Conservation (phyloP, 1,140 invertebrate genomes). For the Drosophila orosa region DNA sequence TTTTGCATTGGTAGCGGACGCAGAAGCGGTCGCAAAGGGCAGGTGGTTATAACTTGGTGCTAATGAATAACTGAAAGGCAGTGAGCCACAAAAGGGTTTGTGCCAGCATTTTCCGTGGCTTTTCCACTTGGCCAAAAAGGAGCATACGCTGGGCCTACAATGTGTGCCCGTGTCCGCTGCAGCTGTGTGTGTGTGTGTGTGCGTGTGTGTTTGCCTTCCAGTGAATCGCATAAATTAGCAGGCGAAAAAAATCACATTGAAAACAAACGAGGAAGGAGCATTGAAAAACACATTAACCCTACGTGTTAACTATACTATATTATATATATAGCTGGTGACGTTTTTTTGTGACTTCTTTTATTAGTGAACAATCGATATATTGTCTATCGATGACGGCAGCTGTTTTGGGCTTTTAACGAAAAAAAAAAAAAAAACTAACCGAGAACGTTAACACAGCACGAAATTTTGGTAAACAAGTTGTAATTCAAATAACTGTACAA, state of each 20-base stretch:
- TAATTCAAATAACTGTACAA: slow-evolving; percentile 2
- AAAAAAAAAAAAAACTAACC: slow-evolving; percentile 4
- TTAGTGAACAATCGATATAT: slow-evolving; percentile 36
- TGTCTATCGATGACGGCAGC: slow-evolving; percentile 72
- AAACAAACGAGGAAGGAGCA: slow-evolving; percentile 40
- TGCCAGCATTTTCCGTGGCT: slow-evolving; percentile 44
- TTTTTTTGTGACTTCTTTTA: slow-evolving; percentile 35
- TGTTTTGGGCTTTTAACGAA: slow-evolving; percentile 58
- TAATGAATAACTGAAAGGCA: slow-evolving; percentile 19
- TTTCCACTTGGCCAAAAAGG: slow-evolving; percentile 58
- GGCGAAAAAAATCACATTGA: slow-evolving; percentile 42
- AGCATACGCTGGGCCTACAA: slow-evolving; percentile 56
- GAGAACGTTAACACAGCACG: background rate
- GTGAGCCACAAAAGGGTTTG: slow-evolving; percentile 20
- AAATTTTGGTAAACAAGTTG: slow-evolving; percentile 33
- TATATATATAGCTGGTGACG: slow-evolving; percentile 15
- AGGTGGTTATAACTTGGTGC: slow-evolving; percentile 50
- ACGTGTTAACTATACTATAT: slow-evolving; percentile 46
- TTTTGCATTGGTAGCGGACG: slow-evolving; percentile 59
- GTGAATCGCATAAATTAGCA: slow-evolving; percentile 60
- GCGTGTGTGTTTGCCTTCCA: slow-evolving; percentile 59
- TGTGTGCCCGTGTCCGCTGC: slow-evolving; percentile 7
- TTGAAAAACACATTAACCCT: slow-evolving; percentile 20
- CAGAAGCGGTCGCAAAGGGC: slow-evolving; percentile 38
- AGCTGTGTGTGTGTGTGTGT: slow-evolving; percentile 12